phyloP scores from a whole-genome alignment of 1,140 invertebrate species.

The Aphidius ervi region DNA sequence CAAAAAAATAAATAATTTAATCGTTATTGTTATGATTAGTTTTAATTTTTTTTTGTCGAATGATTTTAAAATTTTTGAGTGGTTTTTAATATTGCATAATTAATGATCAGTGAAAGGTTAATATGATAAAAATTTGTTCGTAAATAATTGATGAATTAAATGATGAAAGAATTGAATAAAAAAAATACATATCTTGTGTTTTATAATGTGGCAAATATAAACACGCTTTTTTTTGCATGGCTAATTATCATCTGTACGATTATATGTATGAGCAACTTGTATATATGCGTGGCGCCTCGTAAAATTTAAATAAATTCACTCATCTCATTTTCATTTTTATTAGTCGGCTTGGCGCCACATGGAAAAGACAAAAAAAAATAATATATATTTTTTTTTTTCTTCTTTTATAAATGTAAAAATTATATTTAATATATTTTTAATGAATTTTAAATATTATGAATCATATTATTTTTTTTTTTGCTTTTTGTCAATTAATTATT shows the following conservation, averaged over 20 bases:
- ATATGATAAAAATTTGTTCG: constrained; percentile 1
- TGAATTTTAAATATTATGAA: neutral
- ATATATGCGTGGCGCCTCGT: constrained; percentile 22
- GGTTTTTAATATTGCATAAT: no score
- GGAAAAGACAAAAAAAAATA: constrained; percentile 13
- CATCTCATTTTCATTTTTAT: constrained; percentile 29
- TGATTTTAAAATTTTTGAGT: no score
- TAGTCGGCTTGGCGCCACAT: constrained; percentile 20
- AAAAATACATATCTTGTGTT: constrained; percentile 7
- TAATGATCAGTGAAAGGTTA: constrained; percentile 1
- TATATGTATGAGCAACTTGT: neutral
- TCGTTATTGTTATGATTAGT: no score
- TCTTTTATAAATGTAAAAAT: neutral
- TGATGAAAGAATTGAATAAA: constrained; percentile 27
- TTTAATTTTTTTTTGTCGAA: no score
- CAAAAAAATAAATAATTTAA: no score
- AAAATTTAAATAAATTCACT: constrained; percentile 32
- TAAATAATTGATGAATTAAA: constrained; percentile 18
- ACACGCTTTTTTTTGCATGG: constrained; percentile 17
- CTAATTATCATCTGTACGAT: constrained; percentile 28
- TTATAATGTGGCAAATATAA: constrained; percentile 19
- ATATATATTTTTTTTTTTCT: constrained; percentile 6
- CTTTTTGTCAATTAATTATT: no score
- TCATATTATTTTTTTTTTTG: neutral
- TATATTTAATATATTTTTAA: no score